Conservation (phyloP, 2,797 vertebrate genomes). For the Melanotaenia trifasciata region DNA sequence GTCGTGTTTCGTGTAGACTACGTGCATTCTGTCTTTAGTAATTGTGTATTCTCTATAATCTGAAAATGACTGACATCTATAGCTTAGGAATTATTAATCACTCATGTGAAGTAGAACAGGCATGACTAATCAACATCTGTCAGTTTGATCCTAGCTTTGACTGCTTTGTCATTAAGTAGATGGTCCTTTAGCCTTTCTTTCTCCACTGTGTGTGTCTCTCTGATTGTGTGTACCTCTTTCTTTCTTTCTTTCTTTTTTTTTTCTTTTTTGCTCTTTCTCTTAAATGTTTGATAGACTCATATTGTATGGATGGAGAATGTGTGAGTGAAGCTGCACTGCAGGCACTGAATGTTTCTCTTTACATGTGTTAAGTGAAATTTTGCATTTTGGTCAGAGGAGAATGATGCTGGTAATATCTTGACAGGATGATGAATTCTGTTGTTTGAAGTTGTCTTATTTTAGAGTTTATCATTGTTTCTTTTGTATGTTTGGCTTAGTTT, state of each 20-base stretch:
- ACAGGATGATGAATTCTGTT: conserved; percentile 12
- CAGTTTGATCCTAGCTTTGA: conserved; percentile 70
- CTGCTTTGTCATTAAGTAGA: conserved; percentile 69
- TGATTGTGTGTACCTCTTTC: conserved; percentile 18
- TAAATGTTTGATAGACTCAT: conserved; percentile 35
- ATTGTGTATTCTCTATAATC: conserved; percentile 82
- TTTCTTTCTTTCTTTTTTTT: not conserved
- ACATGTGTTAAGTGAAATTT: conserved; percentile 44
- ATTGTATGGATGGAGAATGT: conserved; percentile 41
- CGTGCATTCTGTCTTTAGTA: conserved; percentile 78
- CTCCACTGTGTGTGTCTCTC: conserved; percentile 33
- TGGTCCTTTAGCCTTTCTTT: conserved; percentile 52
- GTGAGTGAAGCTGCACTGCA: conserved; percentile 23
- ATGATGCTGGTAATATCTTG: conserved; percentile 21
- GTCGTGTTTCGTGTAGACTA: conserved; percentile 79
- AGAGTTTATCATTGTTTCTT: conserved; percentile 25
- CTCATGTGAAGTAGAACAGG: conserved; percentile 78
- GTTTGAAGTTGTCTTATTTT: conserved; percentile 39
- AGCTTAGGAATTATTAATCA: conserved; percentile 81
- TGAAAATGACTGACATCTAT: conserved; percentile 76
- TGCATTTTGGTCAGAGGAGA: conserved; percentile 25
- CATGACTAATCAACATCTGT: conserved; percentile 82
- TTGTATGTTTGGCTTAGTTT: conserved; percentile 21
- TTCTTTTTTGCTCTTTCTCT: conserved; percentile 8
- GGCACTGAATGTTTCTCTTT: conserved; percentile 22